Base-by-base conservation (phyloP, 2,113 vertebrate species). In the Cynocephalus volans region DNA sequence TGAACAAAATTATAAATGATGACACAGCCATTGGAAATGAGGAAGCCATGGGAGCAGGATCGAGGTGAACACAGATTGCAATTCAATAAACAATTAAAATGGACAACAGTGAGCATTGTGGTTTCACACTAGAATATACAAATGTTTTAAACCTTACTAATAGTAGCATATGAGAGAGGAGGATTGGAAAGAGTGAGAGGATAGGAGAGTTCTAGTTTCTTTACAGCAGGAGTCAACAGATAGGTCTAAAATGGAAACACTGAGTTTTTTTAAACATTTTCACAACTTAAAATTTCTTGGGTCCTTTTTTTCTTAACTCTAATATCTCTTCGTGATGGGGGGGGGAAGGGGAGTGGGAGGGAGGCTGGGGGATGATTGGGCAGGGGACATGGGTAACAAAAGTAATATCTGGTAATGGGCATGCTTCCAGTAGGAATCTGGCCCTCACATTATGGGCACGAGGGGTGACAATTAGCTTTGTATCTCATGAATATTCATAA, bases 21-120 rank as follows among this genome's bases (percentile, higher is more conserved):
- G 50, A 41, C 28, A 92, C 60, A 80, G 54, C 70, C 79, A 94
- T 76, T 87, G 69, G 70, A 96, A 94, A 90, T 60, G 33, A 87
- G 48, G 50, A 86, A 93, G 65, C 58, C 64, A 64, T 80, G 52
- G 69, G 80, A 90, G 90, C 15, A 56, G 69, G 69, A 70, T 54
- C 64, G 87, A 14, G 56, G 45, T 89, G 73, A 96, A 28, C 11
- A 41, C 23, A 70, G 67, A 92, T 70, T 87, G 11, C 24, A 85
- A 80, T 45, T 90, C 58, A 90, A 54, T 60, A 52, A 10, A 45
- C 56, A 90, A 92, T 85, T 90, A 90, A 75, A 79, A 58, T 48
- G 52, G 82, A 90, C 8, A n/a, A 81, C 15, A 31, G 69, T 31
- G 72, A 96, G 41, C 70, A 83, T 13, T 81, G 12, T 19, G 26